Conservation (phyloP, 2,113 vertebrate genomes). For the Eleginops maclovinus region DNA sequence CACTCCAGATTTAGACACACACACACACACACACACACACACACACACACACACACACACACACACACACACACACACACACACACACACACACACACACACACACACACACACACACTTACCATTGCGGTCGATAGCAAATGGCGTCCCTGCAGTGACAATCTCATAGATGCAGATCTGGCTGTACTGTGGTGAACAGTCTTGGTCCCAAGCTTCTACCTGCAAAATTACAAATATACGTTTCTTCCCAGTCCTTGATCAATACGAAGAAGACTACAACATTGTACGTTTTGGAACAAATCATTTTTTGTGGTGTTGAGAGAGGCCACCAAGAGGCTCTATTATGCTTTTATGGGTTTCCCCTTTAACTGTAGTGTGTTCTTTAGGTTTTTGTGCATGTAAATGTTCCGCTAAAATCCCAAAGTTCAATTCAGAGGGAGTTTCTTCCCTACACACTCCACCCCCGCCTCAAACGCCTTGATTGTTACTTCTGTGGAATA, state of each 20-base stretch:
- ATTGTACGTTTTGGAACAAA: neutral
- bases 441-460: too few relatives aligned
- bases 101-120: conserved; percentile 61
- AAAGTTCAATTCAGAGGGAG: too few relatives aligned
- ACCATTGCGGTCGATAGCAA: conserved; percentile 98
- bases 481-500: too few relatives aligned
- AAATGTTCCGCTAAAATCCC: too few relatives aligned
- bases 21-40: conserved; percentile 65
- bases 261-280: neutral
- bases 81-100: conserved; percentile 7
- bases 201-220: conserved; percentile 95
- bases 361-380: too few relatives aligned
- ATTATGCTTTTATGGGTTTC: neutral
- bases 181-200: conserved; percentile 97
- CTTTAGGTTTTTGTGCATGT: too few relatives aligned
- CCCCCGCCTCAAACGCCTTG: too few relatives aligned
- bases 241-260: neutral
- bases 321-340: too few relatives aligned
- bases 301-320: too few relatives aligned
- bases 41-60: too few relatives aligned
- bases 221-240: conserved; percentile 35
- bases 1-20: conserved; percentile 3
- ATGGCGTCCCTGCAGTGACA: conserved; percentile 91
- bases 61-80: too few relatives aligned
- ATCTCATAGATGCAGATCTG: conserved; percentile 99